Conservation (phyloP, 2,888 invertebrate species). For the Scaptomyza cyrtandrae region DNA sequence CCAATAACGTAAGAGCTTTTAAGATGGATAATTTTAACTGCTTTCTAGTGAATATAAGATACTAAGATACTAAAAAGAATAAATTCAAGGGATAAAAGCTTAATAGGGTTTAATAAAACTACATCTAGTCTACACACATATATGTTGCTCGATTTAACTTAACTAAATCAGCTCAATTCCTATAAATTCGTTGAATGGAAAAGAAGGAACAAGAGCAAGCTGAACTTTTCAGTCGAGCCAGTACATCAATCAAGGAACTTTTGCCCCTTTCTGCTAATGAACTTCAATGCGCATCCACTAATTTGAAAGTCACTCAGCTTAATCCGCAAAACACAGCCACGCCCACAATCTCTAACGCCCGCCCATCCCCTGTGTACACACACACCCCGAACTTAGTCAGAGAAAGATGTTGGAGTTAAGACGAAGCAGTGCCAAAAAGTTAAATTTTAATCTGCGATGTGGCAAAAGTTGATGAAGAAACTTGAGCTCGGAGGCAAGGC, state of each 20-base stretch:
- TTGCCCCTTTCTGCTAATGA: constrained; percentile 67
- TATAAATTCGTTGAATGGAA: constrained; percentile 10
- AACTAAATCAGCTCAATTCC: constrained; percentile 4
- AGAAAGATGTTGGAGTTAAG: constrained; percentile 40
- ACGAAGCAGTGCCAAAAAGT: constrained; percentile 71
- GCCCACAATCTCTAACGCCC: constrained; percentile 29
- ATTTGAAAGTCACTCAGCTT: constrained; percentile 77
- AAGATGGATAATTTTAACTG: neutral
- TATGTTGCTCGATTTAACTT: neutral
- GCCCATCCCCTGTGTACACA: constrained; percentile 7
- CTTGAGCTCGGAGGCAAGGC: constrained; percentile 49
- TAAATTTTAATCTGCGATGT: constrained; percentile 79
- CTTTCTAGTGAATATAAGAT: neutral
- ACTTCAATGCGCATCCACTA: constrained; percentile 68
- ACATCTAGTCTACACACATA: neutral
- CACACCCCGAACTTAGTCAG: constrained; percentile 20
- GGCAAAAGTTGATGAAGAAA: constrained; percentile 78
- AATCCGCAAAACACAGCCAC: constrained; percentile 59
- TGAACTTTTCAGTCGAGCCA: constrained; percentile 39
- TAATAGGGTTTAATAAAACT: neutral
- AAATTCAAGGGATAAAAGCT: no score
- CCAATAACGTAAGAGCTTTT: constrained; percentile 2
- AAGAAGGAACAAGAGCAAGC: constrained; percentile 17
- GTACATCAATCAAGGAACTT: constrained; percentile 72
- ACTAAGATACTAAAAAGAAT: neutral